Base-by-base conservation (phyloP, 2,888 invertebrate genomes). In the Eristalinus sepulchralis region DNA sequence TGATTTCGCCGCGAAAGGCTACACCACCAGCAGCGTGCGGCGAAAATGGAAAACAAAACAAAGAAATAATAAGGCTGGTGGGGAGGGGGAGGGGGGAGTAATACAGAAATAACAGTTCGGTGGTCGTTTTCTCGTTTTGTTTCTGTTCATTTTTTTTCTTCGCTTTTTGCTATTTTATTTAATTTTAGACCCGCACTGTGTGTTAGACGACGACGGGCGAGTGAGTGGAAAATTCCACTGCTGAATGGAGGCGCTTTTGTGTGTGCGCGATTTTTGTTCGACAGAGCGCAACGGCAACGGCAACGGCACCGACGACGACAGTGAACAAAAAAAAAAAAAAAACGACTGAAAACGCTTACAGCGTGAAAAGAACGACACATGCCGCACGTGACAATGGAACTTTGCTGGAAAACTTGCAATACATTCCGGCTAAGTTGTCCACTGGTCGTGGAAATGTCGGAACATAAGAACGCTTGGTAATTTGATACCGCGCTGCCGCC, bases 151-250 rank as follows among this genome's bases (percentile, higher is more conserved):
- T 73, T 80, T 73, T 39, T 57, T 34, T 34, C 20, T 64, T 64
- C 20, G 39, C 36, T 36, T 71, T 60, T 70, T 13, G 39, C 39
- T n/a, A 39, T 55, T 55, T 72, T 73, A 73, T 73, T 75, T 81
- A 81, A 81, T 81, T 75, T 81, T 81, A 81, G 81, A 81, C 53
- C 59, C 73, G 24, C 59, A 55, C 39, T 53, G 59, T 60, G 72
- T 73, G 47, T 27, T 27, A 27, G 27, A 27, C 27, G 27, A 27
- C 33, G 66, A 66, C 72, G 17, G 62, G 67, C 53, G 60, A 73
- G 63, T 68, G 68, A 81, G 75, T 81, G 81, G 81, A 81, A 81
- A 81, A 70, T 81, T 81, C 81, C 81, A 81, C 64, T 81, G 59
- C 68, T 63, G 68, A 75, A 75, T 81, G 81, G 62, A 34, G 81